These are phyloP conservation scores for Pseudochaenichthys georgianus DNA, from an alignment of 2,797 vertebrate genomes.

Conservation along the genomic window DNA sequence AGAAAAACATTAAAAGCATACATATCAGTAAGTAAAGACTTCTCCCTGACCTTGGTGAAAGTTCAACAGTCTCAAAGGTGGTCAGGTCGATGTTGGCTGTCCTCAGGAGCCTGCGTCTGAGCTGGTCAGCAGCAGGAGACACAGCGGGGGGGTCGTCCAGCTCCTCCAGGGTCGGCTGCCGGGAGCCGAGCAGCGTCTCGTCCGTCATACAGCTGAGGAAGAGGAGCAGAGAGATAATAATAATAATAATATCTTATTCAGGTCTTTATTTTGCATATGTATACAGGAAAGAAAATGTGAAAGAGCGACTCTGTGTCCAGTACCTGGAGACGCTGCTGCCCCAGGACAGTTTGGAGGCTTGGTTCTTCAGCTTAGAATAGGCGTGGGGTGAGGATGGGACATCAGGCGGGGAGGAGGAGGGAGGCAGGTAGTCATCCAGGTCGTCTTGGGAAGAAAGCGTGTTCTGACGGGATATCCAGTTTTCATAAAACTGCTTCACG, in stretches of 20 bases:
- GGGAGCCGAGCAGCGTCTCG: conserved; percentile 83
- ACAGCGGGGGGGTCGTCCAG: conserved; percentile 70
- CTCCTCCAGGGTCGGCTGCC: conserved; percentile 85
- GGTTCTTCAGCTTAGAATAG: conserved; percentile 69
- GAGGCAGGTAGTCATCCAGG: conserved; percentile 45
- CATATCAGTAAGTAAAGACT: not conserved
- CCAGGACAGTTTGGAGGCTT: conserved; percentile 76
- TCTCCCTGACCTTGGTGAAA: conserved; percentile 69
- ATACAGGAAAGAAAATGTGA: conserved; percentile 1
- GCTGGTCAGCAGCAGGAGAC: conserved; percentile 51
- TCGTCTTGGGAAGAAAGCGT: conserved; percentile 69
- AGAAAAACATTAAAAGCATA: too few relatives aligned
- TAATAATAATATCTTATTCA: too few relatives aligned
- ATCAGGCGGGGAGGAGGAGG: conserved; percentile 42
- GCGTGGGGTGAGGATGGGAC: conserved; percentile 38
- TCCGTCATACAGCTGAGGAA: conserved; percentile 86
- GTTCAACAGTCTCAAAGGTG: conserved; percentile 72
- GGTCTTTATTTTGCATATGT: not conserved
- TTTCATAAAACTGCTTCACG: conserved; percentile 80
- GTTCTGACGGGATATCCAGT: conserved; percentile 75
- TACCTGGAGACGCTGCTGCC: conserved; percentile 84
- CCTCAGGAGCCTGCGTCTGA: conserved; percentile 76
- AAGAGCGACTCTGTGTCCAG: not conserved
- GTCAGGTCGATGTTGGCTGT: conserved; percentile 76
- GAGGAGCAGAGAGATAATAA: not conserved